phyloP scores from a whole-genome alignment of 53 echinoderm and acorn worm species.

The Mesocentrotus franciscanus region DNA sequence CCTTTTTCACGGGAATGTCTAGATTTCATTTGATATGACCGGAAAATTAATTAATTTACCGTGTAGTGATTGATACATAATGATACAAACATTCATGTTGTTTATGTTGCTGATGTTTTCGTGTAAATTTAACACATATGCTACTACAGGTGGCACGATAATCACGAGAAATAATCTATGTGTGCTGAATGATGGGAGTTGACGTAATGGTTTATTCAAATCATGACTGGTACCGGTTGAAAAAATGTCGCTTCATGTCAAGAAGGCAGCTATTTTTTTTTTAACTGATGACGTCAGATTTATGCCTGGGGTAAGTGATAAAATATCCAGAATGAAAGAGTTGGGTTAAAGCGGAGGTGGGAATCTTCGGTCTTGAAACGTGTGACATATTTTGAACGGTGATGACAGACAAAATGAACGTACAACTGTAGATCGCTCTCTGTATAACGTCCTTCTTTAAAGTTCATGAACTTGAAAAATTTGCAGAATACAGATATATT shows the following conservation, averaged over 20 bases:
- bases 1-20: background rate
- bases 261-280: background rate
- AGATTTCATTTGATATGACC: background rate
- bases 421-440: background rate
- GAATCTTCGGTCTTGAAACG: constrained; percentile 24
- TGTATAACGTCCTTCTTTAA: background rate
- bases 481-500: background rate
- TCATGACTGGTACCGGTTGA: background rate
- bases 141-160: background rate
- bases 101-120: background rate
- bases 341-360: constrained; percentile 25
- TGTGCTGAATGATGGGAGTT: background rate
- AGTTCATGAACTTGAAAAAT: constrained; percentile 25
- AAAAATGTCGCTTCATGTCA: background rate
- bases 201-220: constrained; percentile 24
- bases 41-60: background rate
- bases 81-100: background rate
- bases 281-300: constrained; percentile 43
- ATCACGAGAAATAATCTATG: background rate
- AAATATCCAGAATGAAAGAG: constrained; percentile 31
- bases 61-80: background rate
- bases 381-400: constrained; percentile 22
- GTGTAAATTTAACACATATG: background rate
- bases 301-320: constrained; percentile 30
- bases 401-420: constrained; percentile 20